phyloP scores from a whole-genome alignment of 2,888 invertebrate species.

The Enchytraeus crypticus region DNA sequence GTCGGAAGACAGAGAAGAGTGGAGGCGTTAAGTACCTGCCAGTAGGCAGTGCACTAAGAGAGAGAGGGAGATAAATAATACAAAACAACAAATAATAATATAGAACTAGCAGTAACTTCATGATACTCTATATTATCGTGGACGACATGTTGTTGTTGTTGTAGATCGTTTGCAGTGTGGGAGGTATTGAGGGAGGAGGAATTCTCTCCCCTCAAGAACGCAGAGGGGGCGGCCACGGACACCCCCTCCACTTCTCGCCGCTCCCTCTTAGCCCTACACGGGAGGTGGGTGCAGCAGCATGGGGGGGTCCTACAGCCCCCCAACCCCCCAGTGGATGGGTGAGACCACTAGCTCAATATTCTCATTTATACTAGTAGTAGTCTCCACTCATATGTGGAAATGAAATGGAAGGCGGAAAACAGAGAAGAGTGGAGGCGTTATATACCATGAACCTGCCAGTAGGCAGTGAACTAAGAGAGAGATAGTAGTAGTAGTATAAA shows the following conservation, averaged over 20 bases:
- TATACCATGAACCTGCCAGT: not conserved
- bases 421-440: not conserved
- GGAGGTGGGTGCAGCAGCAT: conserved; percentile 66
- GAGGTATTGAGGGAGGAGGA: conserved; percentile 79
- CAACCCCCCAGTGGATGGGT: not conserved
- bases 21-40: no score
- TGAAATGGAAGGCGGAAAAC: no score
- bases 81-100: no score
- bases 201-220: conserved; percentile 93
- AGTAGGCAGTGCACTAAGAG: no score
- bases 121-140: no score
- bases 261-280: conserved; percentile 56
- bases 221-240: conserved; percentile 76
- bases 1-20: no score
- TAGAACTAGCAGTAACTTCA: no score
- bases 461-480: no score
- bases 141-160: not conserved
- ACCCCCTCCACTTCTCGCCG: conserved; percentile 77
- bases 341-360: not conserved
- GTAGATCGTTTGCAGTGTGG: conserved; percentile 21
- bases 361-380: no score
- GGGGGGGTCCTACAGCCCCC: conserved; percentile 60
- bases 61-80: no score
- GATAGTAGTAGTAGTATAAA: no score
- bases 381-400: no score